Evolutionary conservation across 2,113 vertebrate species (phyloP).

Genomic region (Cheirogaleus medius): DNA sequence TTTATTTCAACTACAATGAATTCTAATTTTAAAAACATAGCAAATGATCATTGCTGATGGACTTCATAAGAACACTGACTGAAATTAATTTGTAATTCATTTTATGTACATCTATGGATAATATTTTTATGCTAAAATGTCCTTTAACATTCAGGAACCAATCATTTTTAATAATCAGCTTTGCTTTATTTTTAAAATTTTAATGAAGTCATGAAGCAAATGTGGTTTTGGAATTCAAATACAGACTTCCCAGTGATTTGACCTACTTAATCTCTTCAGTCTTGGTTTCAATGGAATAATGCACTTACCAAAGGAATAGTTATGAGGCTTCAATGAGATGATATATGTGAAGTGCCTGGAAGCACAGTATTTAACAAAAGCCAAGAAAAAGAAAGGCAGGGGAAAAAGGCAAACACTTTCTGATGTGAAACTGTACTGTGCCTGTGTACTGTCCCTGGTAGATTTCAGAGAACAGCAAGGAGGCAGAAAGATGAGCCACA

Average conservation of each 20-base stretch:
- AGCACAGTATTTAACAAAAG: neutral
- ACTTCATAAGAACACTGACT: neutral
- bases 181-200: slow-evolving; percentile 29
- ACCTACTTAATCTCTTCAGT: neutral
- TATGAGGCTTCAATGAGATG: neutral
- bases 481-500: neutral
- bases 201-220: neutral
- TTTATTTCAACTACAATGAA: slow-evolving; percentile 43
- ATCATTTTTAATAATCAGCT: neutral
- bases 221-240: neutral
- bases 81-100: neutral
- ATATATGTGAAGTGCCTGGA: neutral
- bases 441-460: neutral
- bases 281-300: neutral
- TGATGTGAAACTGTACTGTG: neutral
- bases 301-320: neutral
- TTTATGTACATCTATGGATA: neutral
- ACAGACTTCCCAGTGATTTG: neutral
- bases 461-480: neutral
- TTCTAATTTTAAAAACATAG: slow-evolving; percentile 16
- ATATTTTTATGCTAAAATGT: slow-evolving; percentile 20
- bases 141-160: slow-evolving; percentile 35
- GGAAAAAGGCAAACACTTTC: neutral
- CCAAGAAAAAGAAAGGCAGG: neutral
- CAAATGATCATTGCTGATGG: neutral